A percentile compares a stretch with the other conserved stretches of the same genome.
phyloP scores from a whole-genome alignment of 2,113 vertebrate genomes.

The Arenaria interpres region DNA sequence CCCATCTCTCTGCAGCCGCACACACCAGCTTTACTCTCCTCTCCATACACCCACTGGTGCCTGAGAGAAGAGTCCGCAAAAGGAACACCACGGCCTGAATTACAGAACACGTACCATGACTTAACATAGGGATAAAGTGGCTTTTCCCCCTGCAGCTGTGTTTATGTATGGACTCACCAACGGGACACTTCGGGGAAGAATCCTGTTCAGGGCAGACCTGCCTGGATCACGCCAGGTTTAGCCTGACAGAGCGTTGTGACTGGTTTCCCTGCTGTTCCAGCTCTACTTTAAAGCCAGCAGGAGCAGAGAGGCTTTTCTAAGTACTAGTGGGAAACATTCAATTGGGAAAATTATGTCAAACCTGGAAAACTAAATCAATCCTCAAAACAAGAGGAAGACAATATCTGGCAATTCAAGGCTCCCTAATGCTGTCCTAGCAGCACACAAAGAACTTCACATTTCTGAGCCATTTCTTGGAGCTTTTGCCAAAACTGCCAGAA shows the following conservation, averaged over 20 bases:
- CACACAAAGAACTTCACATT: neutral
- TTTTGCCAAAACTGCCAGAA: neutral
- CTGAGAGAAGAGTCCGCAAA: neutral
- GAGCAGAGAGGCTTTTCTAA: neutral
- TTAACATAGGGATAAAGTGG: neutral
- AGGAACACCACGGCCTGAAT: neutral
- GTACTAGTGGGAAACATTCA: neutral
- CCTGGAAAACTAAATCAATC: neutral
- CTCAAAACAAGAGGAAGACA: neutral
- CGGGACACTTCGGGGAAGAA: neutral
- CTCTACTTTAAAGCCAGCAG: neutral
- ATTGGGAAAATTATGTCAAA: neutral
- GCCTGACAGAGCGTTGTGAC: neutral
- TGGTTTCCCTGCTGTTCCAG: neutral
- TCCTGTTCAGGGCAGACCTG: neutral
- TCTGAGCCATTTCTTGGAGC: neutral
- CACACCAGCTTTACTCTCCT: neutral
- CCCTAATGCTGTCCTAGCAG: neutral
- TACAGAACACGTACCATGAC: neutral
- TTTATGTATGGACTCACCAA: neutral
- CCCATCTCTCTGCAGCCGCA: neutral
- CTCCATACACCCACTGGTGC: neutral
- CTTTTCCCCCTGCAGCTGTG: neutral
- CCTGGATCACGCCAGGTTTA: neutral
- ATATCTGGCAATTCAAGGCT: neutral